Evolutionary conservation across 2,888 invertebrate genomes (phyloP).

Genomic region (Lepidocyrtinus sp.): DNA sequence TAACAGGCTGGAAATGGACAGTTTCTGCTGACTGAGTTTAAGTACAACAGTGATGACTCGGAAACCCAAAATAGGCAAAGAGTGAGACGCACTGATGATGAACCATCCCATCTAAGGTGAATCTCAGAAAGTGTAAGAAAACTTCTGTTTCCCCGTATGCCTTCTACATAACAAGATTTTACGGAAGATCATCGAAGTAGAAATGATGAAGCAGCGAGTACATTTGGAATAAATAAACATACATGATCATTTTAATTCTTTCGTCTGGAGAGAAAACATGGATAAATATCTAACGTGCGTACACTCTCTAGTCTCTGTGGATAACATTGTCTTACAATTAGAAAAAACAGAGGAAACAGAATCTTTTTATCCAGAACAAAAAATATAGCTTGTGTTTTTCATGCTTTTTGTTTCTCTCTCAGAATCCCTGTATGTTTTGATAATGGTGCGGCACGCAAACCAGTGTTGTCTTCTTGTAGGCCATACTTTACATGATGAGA

Average conservation of each 20-base stretch:
- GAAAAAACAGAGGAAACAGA: conserved; percentile 9
- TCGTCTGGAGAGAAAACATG: background rate
- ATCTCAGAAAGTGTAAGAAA: conserved; percentile 52
- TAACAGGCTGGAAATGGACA: conserved; percentile 53
- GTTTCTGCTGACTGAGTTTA: conserved; percentile 36
- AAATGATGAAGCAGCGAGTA: background rate
- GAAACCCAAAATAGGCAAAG: background rate
- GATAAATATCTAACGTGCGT: background rate
- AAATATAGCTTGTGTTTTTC: background rate
- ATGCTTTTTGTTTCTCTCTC: background rate
- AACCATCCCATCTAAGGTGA: too few relatives aligned
- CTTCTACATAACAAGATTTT: conserved; percentile 21
- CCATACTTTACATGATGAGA: background rate
- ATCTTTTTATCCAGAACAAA: conserved; percentile 26
- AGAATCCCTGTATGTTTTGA: conserved; percentile 45
- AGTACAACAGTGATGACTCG: background rate
- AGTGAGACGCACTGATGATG: background rate
- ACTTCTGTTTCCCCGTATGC: too few relatives aligned
- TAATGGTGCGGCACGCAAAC: conserved; percentile 52
- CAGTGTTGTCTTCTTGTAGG: background rate
- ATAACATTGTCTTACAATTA: conserved; percentile 13
- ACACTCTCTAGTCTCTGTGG: background rate
- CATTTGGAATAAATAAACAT: background rate
- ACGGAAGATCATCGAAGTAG: background rate
- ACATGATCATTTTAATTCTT: background rate